Conservation (phyloP, 2,797 vertebrate species). For the Urophycis tenuis region DNA sequence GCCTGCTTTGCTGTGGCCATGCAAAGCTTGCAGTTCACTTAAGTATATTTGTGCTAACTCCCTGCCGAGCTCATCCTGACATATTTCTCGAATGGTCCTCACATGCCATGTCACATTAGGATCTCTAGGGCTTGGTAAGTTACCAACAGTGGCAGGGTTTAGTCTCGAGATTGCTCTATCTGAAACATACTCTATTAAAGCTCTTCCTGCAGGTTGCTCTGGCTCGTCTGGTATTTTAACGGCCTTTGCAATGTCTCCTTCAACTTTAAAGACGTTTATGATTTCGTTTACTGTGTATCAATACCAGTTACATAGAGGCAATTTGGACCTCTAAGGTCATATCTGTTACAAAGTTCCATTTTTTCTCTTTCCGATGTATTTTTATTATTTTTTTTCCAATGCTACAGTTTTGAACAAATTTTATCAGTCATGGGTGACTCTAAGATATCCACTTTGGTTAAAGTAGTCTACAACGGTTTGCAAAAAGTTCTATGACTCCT, state of each 20-base stretch:
- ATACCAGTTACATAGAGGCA: neutral
- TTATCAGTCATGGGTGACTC: too few relatives aligned
- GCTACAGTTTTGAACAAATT: too few relatives aligned
- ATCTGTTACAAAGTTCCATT: neutral
- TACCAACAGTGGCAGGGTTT: neutral
- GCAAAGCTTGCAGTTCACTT: neutral
- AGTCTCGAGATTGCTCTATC: conserved; percentile 1
- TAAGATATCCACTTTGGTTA: too few relatives aligned
- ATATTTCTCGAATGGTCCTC: conserved; percentile 1
- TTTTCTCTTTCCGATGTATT: too few relatives aligned
- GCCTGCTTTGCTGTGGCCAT: neutral
- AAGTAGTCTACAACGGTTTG: too few relatives aligned
- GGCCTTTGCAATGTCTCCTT: neutral
- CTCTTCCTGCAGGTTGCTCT: neutral
- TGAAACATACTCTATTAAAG: conserved; percentile 2
- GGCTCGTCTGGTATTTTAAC: neutral
- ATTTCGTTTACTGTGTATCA: neutral
- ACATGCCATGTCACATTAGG: neutral
- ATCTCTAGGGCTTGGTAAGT: neutral
- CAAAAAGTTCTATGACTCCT: too few relatives aligned
- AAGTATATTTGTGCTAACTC: conserved; percentile 3
- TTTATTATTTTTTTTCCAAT: too few relatives aligned
- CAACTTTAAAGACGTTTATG: conserved; percentile 17
- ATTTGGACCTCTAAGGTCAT: neutral
- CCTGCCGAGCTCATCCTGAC: neutral